Evolutionary conservation across 2,113 vertebrate genomes (phyloP).

Genomic region (Chlorodrepanis virens): DNA sequence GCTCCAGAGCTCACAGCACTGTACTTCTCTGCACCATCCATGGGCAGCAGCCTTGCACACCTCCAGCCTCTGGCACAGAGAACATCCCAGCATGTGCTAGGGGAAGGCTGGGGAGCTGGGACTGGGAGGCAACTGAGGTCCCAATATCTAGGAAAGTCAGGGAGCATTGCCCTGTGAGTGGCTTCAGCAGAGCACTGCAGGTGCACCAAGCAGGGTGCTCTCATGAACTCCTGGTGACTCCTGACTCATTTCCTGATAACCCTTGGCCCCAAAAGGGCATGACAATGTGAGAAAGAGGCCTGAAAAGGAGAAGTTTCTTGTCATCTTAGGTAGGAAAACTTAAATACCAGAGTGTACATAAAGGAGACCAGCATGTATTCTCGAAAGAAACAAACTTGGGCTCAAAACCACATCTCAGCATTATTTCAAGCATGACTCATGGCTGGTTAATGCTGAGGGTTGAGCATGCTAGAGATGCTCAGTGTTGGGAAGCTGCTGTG

Average conservation of each 20-base stretch:
- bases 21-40: not conserved
- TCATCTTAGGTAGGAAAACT: not conserved
- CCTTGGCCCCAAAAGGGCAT: not conserved
- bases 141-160: not conserved
- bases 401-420: not conserved
- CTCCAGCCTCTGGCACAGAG: not conserved
- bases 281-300: not conserved
- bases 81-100: accelerated
- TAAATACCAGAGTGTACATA: not conserved
- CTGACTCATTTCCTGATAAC: not conserved
- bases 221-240: not conserved
- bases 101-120: not conserved
- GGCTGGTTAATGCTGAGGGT: not conserved
- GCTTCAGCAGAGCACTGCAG: not conserved
- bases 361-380: not conserved
- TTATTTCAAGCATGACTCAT: not conserved
- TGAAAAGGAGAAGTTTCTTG: not conserved
- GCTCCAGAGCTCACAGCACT: not conserved
- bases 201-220: not conserved
- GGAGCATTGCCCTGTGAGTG: accelerated
- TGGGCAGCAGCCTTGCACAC: not conserved
- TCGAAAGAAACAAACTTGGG: not conserved
- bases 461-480: not conserved
- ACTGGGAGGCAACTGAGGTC: not conserved
- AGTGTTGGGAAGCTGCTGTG: not conserved